phyloP scores from a whole-genome alignment of 2,113 vertebrate species.

The Paralichthys olivaceus region DNA sequence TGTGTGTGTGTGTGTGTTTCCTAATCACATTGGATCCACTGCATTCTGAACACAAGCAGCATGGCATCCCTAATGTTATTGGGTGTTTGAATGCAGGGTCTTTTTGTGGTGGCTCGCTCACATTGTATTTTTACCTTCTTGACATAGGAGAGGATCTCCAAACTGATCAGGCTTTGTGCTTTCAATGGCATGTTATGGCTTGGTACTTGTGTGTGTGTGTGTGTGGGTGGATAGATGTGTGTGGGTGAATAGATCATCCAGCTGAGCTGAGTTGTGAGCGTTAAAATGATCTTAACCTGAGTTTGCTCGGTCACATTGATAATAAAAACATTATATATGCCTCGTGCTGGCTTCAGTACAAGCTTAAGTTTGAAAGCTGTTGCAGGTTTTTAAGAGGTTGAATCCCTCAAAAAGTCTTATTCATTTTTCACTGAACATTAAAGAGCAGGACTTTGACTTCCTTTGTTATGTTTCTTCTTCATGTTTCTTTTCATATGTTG shows the following conservation, averaged over 20 bases:
- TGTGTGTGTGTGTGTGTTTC: slow-evolving; percentile 42
- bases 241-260: slow-evolving; percentile 23
- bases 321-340: background rate
- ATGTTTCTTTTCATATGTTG: background rate
- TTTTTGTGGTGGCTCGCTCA: slow-evolving; percentile 32
- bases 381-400: background rate
- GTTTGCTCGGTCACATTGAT: background rate
- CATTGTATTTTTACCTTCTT: slow-evolving; percentile 56
- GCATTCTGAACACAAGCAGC: slow-evolving; percentile 57
- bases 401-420: background rate
- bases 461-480: background rate
- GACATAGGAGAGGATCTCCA: slow-evolving; percentile 32
- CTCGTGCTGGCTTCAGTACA: background rate
- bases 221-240: slow-evolving; percentile 1
- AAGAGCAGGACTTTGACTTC: background rate
- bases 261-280: slow-evolving; percentile 28
- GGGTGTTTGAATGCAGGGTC: slow-evolving; percentile 34
- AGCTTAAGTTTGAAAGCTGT: background rate
- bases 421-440: background rate
- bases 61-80: slow-evolving; percentile 56
- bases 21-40: slow-evolving; percentile 72
- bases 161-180: slow-evolving; percentile 30
- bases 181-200: slow-evolving; percentile 19
- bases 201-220: background rate
- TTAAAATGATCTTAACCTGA: slow-evolving; percentile 10